phyloP scores from a whole-genome alignment of 2,797 vertebrate genomes.

The Rhinophrynus dorsalis region DNA sequence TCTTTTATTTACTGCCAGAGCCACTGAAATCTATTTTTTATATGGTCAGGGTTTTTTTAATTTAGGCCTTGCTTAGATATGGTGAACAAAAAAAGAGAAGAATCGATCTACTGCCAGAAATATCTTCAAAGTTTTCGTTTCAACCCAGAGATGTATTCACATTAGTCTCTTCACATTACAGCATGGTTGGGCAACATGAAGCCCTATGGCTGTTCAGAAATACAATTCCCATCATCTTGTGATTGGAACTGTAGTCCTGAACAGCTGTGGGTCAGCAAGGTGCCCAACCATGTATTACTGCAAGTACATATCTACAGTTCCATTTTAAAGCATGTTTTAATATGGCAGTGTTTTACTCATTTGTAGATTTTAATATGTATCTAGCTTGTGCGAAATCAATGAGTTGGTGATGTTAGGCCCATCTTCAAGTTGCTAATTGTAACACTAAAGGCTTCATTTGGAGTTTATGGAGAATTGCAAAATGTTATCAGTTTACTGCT shows the following conservation, averaged over 20 bases:
- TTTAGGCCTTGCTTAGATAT: constrained; percentile 43
- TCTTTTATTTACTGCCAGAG: constrained; percentile 63
- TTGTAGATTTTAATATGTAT: constrained; percentile 16
- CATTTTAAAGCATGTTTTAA: no score
- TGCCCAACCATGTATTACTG: no score
- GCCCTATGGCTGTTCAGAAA: no score
- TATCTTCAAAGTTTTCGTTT: constrained; percentile 38
- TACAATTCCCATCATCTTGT: no score
- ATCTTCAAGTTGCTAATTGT: no score
- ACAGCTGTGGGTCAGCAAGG: no score
- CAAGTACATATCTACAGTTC: no score
- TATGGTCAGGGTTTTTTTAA: constrained; percentile 62
- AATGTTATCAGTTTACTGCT: no score
- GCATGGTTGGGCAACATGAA: not conserved
- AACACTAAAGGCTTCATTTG: not conserved
- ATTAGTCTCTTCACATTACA: not conserved
- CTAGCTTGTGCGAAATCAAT: no score
- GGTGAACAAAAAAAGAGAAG: constrained; percentile 29
- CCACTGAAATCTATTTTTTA: constrained; percentile 79
- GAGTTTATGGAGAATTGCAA: not conserved
- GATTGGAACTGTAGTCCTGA: no score
- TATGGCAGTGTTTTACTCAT: not conserved
- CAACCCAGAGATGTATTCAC: no score
- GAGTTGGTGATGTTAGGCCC: no score
- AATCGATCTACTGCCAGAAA: constrained; percentile 59